Evolutionary conservation across 2,888 invertebrate species (phyloP), one percentile per base, ranked within the genome.

Genomic region (Sminthurinus aureus): DNA sequence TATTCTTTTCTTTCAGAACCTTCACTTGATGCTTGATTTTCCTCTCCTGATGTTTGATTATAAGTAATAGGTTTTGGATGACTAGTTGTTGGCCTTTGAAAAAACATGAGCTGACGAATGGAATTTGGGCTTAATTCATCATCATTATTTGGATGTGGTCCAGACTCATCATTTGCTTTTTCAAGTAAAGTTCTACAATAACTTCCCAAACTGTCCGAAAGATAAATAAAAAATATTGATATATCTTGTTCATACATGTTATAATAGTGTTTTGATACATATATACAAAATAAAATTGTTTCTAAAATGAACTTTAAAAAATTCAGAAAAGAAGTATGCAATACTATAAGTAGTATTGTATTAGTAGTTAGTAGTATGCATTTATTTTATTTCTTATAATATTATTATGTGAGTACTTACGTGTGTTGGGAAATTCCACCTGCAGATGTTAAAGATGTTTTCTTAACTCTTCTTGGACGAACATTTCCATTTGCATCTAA

Each of bases 91-190:
- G n/a, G n/a, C n/a, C n/a, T n/a, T 22, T 26, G 81, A 38, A 81
- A 81, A 52, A 73, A 58, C 83, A 83, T 76, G 15, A 83, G 52
- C 20, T 69, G 64, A 18, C 81, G 67, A 52, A 81, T 50, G 18
- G 81, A 81, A 20, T 84, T 81, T 2, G 84, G 84, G 38, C 84
- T 84, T 52, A 84, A 52, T 9, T 58, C 84, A 26, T 50, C 51
- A 18, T 71, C 83, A 24, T 38, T 20, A 20, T 52, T 66, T 8
- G 18, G 20, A 2, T 24, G 18, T 0, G 67, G 8, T 24, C 22
- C 58, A 38, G n/a, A 12, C n/a, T 80, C 80, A 18, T 69, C 73
- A 12, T 38, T 51, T 12, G 73, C 69, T 52, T 80, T 67, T 20
- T 50, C 24, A 64, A 71, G 11, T 15, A 84, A 24, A 24, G 76